Evolutionary conservation across 2,113 vertebrate genomes (phyloP).

Genomic region (Abramis brama): DNA sequence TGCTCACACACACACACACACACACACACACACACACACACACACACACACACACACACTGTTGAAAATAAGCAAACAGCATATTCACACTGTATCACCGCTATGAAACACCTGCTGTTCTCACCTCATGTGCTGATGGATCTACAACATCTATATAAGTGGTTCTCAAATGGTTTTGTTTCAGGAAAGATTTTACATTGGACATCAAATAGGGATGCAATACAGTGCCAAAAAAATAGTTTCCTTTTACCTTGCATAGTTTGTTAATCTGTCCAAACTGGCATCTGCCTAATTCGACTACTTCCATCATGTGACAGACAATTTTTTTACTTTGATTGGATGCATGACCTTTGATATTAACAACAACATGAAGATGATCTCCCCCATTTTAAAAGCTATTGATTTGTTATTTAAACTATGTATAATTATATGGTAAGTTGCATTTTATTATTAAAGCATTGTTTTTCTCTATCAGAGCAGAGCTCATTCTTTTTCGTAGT

Average conservation of each 20-base stretch:
- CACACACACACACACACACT: too few species aligned
- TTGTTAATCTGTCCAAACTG: not conserved
- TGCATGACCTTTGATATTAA: not conserved
- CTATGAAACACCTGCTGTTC: constrained; percentile 26
- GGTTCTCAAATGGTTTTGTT: not conserved
- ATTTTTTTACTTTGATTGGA: not conserved
- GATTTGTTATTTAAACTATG: not conserved
- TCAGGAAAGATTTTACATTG: not conserved
- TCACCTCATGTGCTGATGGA: not conserved
- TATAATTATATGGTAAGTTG: not conserved
- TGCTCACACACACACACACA: constrained; percentile 3
- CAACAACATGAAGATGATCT: not conserved
- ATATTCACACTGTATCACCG: not conserved
- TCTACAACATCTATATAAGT: not conserved
- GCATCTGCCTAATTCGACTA: not conserved
- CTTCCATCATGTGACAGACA: not conserved
- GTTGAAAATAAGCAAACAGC: not conserved
- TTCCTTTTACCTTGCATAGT: too few species aligned
- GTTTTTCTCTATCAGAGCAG: not conserved
- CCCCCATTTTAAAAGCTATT: not conserved
- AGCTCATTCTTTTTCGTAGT: not conserved
- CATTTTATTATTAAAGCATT: not conserved
- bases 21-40: not conserved
- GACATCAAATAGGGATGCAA: too few species aligned
- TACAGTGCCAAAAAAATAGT: too few species aligned